Base-by-base conservation (phyloP, 2,888 invertebrate genomes). In the Ectemnius lituratus region DNA sequence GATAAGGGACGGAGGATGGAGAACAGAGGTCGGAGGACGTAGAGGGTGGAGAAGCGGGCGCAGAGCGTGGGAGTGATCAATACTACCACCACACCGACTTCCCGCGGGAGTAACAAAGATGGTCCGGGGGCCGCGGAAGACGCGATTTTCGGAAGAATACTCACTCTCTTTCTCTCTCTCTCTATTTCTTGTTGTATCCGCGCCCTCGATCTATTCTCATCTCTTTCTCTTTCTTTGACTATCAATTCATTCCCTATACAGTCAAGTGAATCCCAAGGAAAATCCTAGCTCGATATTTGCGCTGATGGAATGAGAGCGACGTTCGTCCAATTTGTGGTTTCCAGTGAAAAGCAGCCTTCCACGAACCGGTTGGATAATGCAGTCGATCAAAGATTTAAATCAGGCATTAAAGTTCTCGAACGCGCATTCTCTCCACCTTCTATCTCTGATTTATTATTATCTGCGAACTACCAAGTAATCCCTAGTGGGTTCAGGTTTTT, bases 61-160 rank as follows among this genome's bases (percentile, higher is more conserved):
- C 37, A 37, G 37, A 87, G 84, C 86, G 85, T 87, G 86, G 87
- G 86, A 85, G 86, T 89, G 90, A 90, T 90, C 90, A 90, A 90
- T 90, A 90, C 89, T 89, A 86, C 85, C 84, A 84, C 86, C 85
- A 86, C 84, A 83, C 85, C 80, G 80, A 81, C 83, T 83, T 86
- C 84, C 86, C 85, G 75, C 82, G 81, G 78, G 86, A 87, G 85
- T 83, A 86, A 86, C 87, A 82, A 85, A 87, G 89, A 87, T 77
- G 81, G 81, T 84, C 64, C 62, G 66, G 78, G 82, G 79, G 75
- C 78, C 67, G 73, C 67, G 73, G 69, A 73, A 76, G 74, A 75
- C 75, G 47, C 76, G 75, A 84, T 83, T 81, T 85, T 81, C 67
- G 75, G 67, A 68, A 76, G 70, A 71, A 69, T 58, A 57, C 16